Evolutionary conservation across 2,797 vertebrate species (phyloP).

Genomic region (Pteropus rufus): DNA sequence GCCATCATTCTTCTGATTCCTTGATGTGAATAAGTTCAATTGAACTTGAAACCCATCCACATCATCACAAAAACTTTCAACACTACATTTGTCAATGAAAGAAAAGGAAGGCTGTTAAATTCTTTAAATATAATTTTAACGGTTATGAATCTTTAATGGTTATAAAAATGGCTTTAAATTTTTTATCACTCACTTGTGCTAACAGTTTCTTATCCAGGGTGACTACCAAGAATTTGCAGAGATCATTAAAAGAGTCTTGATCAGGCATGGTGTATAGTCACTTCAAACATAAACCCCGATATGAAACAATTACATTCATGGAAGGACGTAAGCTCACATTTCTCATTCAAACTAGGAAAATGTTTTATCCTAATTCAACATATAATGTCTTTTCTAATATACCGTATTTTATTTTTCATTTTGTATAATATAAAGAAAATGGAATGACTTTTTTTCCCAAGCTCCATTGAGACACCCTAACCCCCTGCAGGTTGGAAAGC

Average conservation of each 20-base stretch:
- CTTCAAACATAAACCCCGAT: background rate
- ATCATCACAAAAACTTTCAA: constrained; percentile 49
- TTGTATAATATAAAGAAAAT: constrained; percentile 30
- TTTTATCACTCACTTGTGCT: constrained; percentile 60
- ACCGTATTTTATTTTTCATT: background rate
- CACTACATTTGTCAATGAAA: constrained; percentile 49
- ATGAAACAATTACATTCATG: background rate
- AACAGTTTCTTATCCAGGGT: constrained; percentile 30
- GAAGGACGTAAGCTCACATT: background rate
- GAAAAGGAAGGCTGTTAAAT: constrained; percentile 62
- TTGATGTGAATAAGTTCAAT: background rate
- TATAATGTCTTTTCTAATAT: background rate
- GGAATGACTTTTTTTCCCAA: background rate
- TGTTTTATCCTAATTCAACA: background rate
- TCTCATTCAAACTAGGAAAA: background rate
- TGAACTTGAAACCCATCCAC: constrained; percentile 27
- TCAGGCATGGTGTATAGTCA: background rate
- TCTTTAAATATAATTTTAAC: constrained; percentile 65
- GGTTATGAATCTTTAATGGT: constrained; percentile 65
- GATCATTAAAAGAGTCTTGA: background rate
- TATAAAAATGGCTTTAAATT: constrained; percentile 71
- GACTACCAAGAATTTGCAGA: constrained; percentile 46
- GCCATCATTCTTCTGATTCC: background rate
- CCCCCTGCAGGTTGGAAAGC: background rate
- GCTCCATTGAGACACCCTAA: background rate